Conservation (phyloP, 1,140 invertebrate species). For the Euura lappo region DNA sequence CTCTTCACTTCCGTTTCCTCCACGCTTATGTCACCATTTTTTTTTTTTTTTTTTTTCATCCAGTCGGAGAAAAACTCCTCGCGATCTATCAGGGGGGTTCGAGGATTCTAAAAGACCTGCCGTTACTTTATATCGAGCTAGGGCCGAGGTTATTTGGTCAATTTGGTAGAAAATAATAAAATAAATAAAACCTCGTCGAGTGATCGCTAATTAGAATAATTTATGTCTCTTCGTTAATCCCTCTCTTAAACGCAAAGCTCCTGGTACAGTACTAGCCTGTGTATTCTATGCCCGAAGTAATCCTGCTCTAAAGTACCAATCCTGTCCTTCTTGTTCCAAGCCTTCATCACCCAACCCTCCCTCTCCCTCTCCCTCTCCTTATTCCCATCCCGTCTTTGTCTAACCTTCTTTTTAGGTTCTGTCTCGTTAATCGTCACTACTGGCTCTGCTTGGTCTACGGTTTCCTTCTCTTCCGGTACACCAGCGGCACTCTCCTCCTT, state of each 20-base stretch:
- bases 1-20: too few relatives aligned
- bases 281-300: conserved; percentile 19
- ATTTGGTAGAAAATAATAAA: too few relatives aligned
- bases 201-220: too few relatives aligned
- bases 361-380: conserved; percentile 29
- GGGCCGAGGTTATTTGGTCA: too few relatives aligned
- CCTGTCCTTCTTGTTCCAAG: conserved; percentile 27
- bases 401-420: conserved; percentile 50
- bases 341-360: conserved; percentile 31
- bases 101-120: too few relatives aligned
- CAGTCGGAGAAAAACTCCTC: too few relatives aligned
- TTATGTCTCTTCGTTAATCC: too few relatives aligned
- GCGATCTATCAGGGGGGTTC: too few relatives aligned
- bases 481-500: conserved; percentile 7
- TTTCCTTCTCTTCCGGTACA: conserved; percentile 16
- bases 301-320: conserved; percentile 28
- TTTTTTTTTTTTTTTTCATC: too few relatives aligned
- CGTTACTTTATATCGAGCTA: too few relatives aligned
- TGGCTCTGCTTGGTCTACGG: conserved; percentile 22
- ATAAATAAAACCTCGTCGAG: too few relatives aligned
- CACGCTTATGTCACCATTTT: too few relatives aligned
- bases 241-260: conserved; percentile 42
- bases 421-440: conserved; percentile 32
- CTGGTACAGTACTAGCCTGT: conserved; percentile 39
- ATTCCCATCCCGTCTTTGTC: conserved; percentile 36